Percentiles rank a stretch among this genome's conserved stretches.
Evolutionary conservation across 2,888 invertebrate genomes (phyloP).

Genomic region (Spodoptera exigua): DNA sequence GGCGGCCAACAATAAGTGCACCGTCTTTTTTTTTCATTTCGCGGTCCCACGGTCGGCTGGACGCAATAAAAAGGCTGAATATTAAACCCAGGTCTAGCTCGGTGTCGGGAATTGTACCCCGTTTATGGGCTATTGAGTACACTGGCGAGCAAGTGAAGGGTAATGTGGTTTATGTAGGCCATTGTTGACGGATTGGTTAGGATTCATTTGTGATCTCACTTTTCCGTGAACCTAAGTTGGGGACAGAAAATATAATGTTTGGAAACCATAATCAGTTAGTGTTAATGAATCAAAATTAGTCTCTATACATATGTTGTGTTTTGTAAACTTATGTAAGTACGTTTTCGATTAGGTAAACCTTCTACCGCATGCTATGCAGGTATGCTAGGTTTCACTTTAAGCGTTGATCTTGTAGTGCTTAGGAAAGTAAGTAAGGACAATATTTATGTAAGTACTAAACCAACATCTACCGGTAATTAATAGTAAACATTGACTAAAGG

Average conservation of each 20-base stretch:
- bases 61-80: conserved; percentile 70
- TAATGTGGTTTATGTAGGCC: conserved; percentile 10
- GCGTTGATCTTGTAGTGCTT: conserved; percentile 6
- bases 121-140: conserved; percentile 62
- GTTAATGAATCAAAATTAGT: no score
- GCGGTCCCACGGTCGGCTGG: conserved; percentile 67
- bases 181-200: background rate
- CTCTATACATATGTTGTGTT: no score
- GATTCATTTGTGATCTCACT: background rate
- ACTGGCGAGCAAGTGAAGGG: conserved; percentile 37
- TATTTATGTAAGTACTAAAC: conserved; percentile 27
- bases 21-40: conserved; percentile 61
- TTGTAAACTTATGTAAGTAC: no score
- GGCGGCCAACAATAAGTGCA: conserved; percentile 55
- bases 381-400: conserved; percentile 24
- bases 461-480: conserved; percentile 30
- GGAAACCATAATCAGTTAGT: no score
- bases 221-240: background rate
- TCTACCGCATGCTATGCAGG: background rate
- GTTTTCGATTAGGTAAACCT: background rate
- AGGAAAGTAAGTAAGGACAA: conserved; percentile 36
- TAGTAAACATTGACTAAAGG: conserved; percentile 42
- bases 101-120: conserved; percentile 59
- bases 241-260: no score
- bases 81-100: conserved; percentile 63